These are phyloP conservation scores for Vanessa atalanta DNA, from an alignment of 1,140 invertebrate genomes.

Conservation along the genomic window DNA sequence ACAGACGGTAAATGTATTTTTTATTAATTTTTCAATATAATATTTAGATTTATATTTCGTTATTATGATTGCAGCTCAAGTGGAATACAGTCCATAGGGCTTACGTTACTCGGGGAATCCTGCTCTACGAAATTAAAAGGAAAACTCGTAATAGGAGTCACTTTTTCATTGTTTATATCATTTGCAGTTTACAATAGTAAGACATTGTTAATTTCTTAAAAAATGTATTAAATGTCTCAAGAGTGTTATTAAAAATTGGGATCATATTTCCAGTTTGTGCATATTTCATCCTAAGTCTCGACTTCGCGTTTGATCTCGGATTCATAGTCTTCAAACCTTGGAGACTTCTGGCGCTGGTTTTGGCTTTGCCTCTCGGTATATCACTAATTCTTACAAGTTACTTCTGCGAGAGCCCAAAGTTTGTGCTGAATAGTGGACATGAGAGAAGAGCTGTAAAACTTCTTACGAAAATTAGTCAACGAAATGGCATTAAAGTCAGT, in stretches of 20 bases:
- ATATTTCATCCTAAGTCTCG: conserved; percentile 24
- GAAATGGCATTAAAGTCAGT: conserved; percentile 52
- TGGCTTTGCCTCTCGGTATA: conserved; percentile 81
- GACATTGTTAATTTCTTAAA: neutral
- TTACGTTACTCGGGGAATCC: conserved; percentile 82
- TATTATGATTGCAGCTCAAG: conserved; percentile 58
- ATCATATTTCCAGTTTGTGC: conserved; percentile 27
- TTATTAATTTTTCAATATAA: too few relatives aligned
- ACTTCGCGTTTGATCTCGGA: conserved; percentile 26
- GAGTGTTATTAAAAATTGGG: neutral
- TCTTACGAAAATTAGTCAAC: conserved; percentile 78
- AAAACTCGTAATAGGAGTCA: conserved; percentile 44
- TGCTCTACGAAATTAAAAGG: conserved; percentile 48
- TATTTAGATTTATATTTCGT: too few relatives aligned
- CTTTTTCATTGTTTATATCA: conserved; percentile 36
- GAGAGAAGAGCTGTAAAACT: conserved; percentile 77
- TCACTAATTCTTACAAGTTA: conserved; percentile 80
- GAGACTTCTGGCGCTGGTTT: conserved; percentile 81
- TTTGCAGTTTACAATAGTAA: conserved; percentile 5
- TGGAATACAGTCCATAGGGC: conserved; percentile 79
- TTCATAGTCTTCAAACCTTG: conserved; percentile 30
- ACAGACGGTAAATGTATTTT: too few relatives aligned
- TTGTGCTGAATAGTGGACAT: conserved; percentile 80
- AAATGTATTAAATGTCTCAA: neutral
- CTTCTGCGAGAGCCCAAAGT: conserved; percentile 86